phyloP scores from a whole-genome alignment of 2,888 invertebrate species.

The Formica aserva region DNA sequence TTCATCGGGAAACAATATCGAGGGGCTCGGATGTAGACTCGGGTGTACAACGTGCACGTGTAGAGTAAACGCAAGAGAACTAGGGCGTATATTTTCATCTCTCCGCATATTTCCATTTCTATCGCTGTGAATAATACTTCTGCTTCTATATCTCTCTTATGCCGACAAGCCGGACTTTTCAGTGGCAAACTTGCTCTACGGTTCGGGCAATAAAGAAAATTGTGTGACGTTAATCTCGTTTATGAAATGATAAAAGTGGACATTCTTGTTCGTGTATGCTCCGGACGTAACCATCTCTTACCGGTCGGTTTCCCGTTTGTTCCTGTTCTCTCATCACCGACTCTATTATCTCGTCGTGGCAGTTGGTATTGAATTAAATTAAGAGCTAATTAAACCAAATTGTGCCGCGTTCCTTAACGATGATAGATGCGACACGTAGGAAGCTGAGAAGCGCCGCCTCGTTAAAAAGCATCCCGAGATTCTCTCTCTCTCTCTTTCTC shows the following conservation, averaged over 20 bases:
- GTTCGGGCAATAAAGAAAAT: constrained; percentile 54
- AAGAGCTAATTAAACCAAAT: constrained; percentile 75
- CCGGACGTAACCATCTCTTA: neutral
- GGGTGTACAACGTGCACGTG: constrained; percentile 14
- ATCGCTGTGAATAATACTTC: neutral
- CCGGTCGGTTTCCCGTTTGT: constrained; percentile 43
- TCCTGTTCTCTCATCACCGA: constrained; percentile 1
- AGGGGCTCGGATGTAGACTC: neutral
- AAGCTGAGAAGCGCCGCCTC: constrained; percentile 42
- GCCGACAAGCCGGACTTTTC: constrained; percentile 32
- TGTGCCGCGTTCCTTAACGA: constrained; percentile 70
- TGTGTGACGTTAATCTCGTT: constrained; percentile 54
- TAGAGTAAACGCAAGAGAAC: constrained; percentile 40
- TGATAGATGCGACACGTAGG: constrained; percentile 72
- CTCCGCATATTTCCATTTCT: constrained; percentile 52
- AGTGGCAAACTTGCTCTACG: constrained; percentile 19
- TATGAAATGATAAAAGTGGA: constrained; percentile 43
- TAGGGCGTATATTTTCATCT: constrained; percentile 58
- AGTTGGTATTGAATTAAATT: constrained; percentile 75
- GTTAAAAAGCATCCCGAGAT: constrained; percentile 42
- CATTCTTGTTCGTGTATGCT: constrained; percentile 24
- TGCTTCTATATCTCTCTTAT: constrained; percentile 30
- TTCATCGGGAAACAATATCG: constrained; percentile 13
- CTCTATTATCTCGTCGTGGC: constrained; percentile 60
- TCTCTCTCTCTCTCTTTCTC: neutral